phyloP scores from a whole-genome alignment of 2,888 invertebrate genomes.

The Ommatoiulus sabulosus region DNA sequence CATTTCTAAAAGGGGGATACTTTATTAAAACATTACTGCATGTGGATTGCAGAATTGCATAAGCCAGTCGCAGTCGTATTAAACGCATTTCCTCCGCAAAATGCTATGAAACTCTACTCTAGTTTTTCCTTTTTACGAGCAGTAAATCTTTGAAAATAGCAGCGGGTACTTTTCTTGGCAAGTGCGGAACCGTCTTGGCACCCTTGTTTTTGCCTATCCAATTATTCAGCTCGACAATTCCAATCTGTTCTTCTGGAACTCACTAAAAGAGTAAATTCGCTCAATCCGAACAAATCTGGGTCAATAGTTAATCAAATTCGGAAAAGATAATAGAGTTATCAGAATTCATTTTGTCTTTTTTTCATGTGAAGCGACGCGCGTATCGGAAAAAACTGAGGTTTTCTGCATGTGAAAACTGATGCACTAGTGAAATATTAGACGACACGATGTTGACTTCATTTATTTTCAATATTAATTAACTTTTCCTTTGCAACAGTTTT shows the following conservation, averaged over 20 bases:
- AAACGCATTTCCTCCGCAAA: background rate
- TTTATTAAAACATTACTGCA: slow-evolving; percentile 19
- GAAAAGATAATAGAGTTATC: slow-evolving; percentile 25
- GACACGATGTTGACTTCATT: background rate
- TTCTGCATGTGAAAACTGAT: no score
- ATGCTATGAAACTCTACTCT: background rate
- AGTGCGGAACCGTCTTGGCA: background rate
- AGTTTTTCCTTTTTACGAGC: background rate
- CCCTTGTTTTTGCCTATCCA: background rate
- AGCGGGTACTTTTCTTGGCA: background rate
- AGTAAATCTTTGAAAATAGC: slow-evolving; percentile 25
- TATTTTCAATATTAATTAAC: background rate
- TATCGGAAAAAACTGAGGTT: no score
- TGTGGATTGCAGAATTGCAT: background rate
- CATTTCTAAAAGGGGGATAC: background rate
- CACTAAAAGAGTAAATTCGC: background rate
- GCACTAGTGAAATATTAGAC: no score
- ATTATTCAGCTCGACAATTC: slow-evolving; percentile 18
- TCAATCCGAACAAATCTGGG: background rate
- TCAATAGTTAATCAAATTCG: slow-evolving; percentile 21
- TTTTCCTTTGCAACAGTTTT: background rate
- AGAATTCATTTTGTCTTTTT: background rate
- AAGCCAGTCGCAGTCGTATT: background rate
- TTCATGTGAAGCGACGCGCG: background rate
- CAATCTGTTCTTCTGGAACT: background rate